phyloP scores from a whole-genome alignment of 2,797 vertebrate genomes.

The Lepilemur septentrionalis region DNA sequence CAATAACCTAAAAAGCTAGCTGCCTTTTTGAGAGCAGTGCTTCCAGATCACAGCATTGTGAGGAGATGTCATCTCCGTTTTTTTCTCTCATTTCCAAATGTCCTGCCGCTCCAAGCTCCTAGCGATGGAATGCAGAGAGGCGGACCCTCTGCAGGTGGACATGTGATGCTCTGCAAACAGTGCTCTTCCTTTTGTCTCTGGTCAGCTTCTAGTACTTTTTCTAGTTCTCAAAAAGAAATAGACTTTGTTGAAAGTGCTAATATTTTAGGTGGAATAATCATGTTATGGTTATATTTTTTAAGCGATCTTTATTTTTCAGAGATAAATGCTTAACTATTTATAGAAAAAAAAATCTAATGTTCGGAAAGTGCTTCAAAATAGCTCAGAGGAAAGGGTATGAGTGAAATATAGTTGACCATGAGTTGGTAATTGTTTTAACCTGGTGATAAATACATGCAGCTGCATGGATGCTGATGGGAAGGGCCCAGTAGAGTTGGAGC shows the following conservation, averaged over 20 bases:
- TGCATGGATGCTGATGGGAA: neutral
- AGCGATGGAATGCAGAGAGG: neutral
- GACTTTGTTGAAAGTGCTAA: slow-evolving; percentile 13
- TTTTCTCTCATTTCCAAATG: neutral
- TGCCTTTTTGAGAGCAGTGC: neutral
- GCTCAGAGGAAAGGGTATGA: neutral
- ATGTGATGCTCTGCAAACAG: neutral
- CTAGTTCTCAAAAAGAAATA: neutral
- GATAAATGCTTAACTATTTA: neutral
- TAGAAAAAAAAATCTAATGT: neutral
- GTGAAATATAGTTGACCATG: neutral
- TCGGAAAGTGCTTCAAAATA: neutral
- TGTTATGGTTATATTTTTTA: neutral
- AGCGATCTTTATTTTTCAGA: neutral
- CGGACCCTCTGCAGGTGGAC: neutral
- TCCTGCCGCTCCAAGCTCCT: neutral
- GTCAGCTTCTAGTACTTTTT: neutral
- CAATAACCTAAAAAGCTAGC: neutral
- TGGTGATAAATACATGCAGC: neutral
- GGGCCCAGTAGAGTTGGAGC: neutral
- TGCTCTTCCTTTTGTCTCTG: neutral
- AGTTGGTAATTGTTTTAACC: neutral
- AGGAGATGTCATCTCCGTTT: neutral
- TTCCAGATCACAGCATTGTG: neutral
- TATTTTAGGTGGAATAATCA: neutral